These are phyloP conservation scores for Felis catus DNA, from an alignment of 2,113 vertebrate species.

Conservation along the genomic window DNA sequence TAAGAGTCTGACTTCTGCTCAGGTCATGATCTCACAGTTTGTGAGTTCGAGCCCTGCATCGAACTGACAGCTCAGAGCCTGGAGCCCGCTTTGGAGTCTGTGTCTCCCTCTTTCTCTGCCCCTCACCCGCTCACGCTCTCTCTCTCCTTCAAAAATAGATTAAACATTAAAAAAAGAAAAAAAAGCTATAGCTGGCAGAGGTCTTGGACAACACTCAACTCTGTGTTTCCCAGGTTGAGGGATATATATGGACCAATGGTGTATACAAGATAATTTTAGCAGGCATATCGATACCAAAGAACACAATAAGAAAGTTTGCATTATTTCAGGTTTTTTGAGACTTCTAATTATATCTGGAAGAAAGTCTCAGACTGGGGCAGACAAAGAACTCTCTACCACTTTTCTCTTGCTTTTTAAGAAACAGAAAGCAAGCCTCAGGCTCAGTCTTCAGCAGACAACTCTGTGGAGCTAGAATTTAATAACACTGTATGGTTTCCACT, in stretches of 20 bases:
- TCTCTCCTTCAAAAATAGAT: too few species aligned
- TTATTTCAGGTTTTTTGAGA: slow-evolving; percentile 46
- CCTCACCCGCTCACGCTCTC: too few species aligned
- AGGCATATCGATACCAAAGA: neutral
- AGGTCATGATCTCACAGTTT: too few species aligned
- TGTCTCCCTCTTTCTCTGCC: too few species aligned
- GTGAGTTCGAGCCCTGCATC: too few species aligned
- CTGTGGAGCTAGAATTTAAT: slow-evolving; percentile 45
- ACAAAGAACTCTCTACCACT: slow-evolving; percentile 57
- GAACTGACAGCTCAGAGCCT: too few species aligned
- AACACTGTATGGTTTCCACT: slow-evolving; percentile 46
- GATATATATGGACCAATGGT: neutral
- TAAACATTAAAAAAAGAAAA: too few species aligned
- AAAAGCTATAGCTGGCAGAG: neutral
- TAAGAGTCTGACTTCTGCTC: too few species aligned
- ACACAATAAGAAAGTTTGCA: neutral
- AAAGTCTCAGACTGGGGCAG: slow-evolving; percentile 56
- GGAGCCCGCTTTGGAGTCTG: too few species aligned
- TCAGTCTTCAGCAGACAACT: slow-evolving; percentile 37
- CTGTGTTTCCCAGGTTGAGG: neutral
- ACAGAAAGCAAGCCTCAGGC: slow-evolving; percentile 52
- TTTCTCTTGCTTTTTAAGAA: slow-evolving; percentile 67
- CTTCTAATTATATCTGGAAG: slow-evolving; percentile 65
- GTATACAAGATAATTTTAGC: neutral
- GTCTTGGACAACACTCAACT: neutral